phyloP scores from a whole-genome alignment of 23 tunicate species.

The Ascidia mentula region DNA sequence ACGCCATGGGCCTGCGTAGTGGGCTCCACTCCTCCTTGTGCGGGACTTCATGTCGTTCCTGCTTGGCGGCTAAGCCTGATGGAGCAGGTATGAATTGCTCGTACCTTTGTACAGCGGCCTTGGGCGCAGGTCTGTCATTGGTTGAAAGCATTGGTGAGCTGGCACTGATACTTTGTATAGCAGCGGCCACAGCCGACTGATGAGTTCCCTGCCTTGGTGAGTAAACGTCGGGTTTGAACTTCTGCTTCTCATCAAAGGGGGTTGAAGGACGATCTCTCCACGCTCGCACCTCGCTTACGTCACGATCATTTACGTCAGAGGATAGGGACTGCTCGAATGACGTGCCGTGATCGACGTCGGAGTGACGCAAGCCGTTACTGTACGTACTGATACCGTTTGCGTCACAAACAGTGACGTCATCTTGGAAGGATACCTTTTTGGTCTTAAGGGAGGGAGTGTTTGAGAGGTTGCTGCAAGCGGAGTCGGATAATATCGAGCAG shows the following conservation, averaged over 20 bases:
- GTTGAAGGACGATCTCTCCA: slow-evolving; percentile 20
- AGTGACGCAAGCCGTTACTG: slow-evolving; percentile 58
- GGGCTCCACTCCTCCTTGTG: slow-evolving; percentile 51
- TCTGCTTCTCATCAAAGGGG: neutral
- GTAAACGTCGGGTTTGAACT: neutral
- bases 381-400: slow-evolving; percentile 56
- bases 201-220: neutral
- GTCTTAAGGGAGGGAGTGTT: slow-evolving; percentile 33
- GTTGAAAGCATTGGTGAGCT: slow-evolving; percentile 9
- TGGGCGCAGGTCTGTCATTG: neutral
- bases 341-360: slow-evolving; percentile 24
- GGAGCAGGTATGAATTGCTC: neutral
- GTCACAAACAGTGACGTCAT: slow-evolving; percentile 64
- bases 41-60: slow-evolving; percentile 19
- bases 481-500: slow-evolving; percentile 65
- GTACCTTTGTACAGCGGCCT: slow-evolving; percentile 7
- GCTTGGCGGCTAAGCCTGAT: neutral
- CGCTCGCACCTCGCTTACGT: neutral
- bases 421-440: slow-evolving; percentile 82
- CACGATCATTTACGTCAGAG: slow-evolving; percentile 23
- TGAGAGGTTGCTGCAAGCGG: slow-evolving; percentile 61
- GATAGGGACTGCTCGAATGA: slow-evolving; percentile 41
- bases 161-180: slow-evolving; percentile 69
- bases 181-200: slow-evolving; percentile 82
- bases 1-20: neutral